Percentiles rank a stretch among this genome's conserved stretches.
phyloP scores from a whole-genome alignment of 2,797 vertebrate species.

The Clangula hyemalis region DNA sequence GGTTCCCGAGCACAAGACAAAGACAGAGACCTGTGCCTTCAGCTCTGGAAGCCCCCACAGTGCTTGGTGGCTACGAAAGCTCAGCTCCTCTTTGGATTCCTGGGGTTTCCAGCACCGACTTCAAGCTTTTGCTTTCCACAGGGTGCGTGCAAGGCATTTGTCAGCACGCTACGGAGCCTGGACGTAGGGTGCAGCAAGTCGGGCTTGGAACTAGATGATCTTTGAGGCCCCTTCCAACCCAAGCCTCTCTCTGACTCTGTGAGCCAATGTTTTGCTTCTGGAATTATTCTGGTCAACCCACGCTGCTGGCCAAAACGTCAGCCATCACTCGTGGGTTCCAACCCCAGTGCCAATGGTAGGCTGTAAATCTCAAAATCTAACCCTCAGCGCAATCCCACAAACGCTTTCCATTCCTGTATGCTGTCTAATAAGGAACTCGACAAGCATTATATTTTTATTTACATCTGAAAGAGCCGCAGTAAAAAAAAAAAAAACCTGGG shows the following conservation, averaged over 20 bases:
- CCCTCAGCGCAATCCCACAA: background rate
- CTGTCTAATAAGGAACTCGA: constrained; percentile 67
- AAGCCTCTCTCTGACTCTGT: too few species aligned
- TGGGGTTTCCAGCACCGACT: background rate
- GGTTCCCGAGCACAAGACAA: background rate
- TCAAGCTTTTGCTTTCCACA: background rate
- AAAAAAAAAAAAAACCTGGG: constrained; percentile 72
- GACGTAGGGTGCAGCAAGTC: rapidly evolving
- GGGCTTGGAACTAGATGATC: too few species aligned
- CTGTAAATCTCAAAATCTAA: background rate
- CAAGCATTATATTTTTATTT: constrained; percentile 63
- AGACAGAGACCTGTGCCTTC: rapidly evolving
- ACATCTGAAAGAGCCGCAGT: constrained; percentile 67
- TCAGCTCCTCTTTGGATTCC: background rate
- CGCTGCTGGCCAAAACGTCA: background rate
- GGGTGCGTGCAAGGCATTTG: rapidly evolving
- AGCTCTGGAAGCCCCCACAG: background rate
- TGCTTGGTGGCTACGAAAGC: background rate
- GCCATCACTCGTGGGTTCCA: background rate
- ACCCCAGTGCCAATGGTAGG: background rate
- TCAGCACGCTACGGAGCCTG: rapidly evolving
- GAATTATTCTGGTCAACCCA: background rate
- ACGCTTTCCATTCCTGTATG: background rate
- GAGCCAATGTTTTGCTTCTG: background rate
- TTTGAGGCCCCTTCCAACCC: too few species aligned